These are phyloP conservation scores for Acleris cristana DNA, from an alignment of 2,888 invertebrate species.

Conservation along the genomic window DNA sequence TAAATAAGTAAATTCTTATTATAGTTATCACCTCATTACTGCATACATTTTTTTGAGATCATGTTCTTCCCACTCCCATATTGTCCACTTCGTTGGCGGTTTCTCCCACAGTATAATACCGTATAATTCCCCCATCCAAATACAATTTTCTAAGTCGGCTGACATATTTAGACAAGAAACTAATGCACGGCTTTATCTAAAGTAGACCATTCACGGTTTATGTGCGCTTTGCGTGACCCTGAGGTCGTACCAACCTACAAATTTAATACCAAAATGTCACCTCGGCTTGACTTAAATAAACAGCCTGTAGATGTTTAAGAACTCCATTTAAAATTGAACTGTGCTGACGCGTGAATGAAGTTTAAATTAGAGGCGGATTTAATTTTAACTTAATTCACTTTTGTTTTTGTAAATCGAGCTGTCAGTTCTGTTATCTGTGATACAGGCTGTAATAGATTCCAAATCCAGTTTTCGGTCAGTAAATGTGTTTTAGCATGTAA, in stretches of 20 bases:
- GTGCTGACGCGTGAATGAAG: background rate
- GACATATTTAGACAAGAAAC: slow-evolving; percentile 29
- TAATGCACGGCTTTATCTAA: slow-evolving; percentile 40
- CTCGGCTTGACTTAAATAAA: slow-evolving; percentile 1
- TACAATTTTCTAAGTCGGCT: slow-evolving; percentile 11
- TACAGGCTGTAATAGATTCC: slow-evolving; percentile 29
- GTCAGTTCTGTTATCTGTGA: slow-evolving; percentile 40
- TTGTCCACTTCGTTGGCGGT: no score
- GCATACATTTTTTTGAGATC: no score
- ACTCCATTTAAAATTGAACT: background rate
- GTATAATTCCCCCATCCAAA: slow-evolving; percentile 26
- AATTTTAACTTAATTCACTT: slow-evolving; percentile 1
- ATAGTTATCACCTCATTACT: no score
- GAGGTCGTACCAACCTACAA: slow-evolving; percentile 30
- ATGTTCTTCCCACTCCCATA: no score
- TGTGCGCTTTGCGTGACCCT: slow-evolving; percentile 41
- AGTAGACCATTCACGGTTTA: slow-evolving; percentile 41
- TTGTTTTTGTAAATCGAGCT: background rate
- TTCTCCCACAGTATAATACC: background rate
- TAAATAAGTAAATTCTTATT: no score
- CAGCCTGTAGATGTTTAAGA: background rate
- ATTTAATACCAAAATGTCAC: slow-evolving; percentile 38
- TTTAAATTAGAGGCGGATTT: background rate
- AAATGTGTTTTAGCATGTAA: slow-evolving; percentile 32
- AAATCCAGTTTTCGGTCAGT: slow-evolving; percentile 31